Base-by-base conservation (phyloP, 2,888 invertebrate genomes). In the Andrena praecox region DNA sequence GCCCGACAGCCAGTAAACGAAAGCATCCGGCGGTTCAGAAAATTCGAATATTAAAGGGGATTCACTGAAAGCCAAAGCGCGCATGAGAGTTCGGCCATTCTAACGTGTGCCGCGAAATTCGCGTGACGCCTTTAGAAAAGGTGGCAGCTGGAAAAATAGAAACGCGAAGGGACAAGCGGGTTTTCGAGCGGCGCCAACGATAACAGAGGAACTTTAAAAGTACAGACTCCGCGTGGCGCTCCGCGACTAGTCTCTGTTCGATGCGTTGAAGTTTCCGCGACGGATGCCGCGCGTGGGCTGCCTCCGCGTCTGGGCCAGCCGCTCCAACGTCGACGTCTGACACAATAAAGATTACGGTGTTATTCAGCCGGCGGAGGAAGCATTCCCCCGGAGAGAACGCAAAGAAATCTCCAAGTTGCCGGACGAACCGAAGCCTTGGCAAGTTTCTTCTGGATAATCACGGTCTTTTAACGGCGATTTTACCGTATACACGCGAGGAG, bases 181-280 rank as follows among this genome's bases (percentile, higher is more conserved):
- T 60, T 33, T n/a, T 60, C 60, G n/a, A n/a, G 6, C 31, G 7
- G 7, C 60, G 60, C 60, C 33, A 60, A 60, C 31, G 29, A 60
- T 20, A 60, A 60, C 31, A 60, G 24, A 20, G 29, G 29, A 12
- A 59, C 27, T 16, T 59, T 27, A 16, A 59, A 27, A 27, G 29
- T 16, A 29, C 10, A 59, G 59, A 8, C 27, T 59, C 31, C 1
- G 16, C 33, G 60, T 2, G 29, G 31, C 29, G 27, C 31, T 31
- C 2, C 35, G 35, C 35, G 42, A 1, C 42, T 42, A 1, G 42
- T 42, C 42, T 52, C 7, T 7, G 52, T 52, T 20, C 20, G 52
- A 6, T 52, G 20, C n/a, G n/a, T n/a, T 20, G 52, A 52, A 52
- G 1, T 20, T 20, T 52, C 20, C 52, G 20, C 52, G 52, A 52